Evolutionary conservation across 1,140 invertebrate species (phyloP).

Genomic region (Apis laboriosa): DNA sequence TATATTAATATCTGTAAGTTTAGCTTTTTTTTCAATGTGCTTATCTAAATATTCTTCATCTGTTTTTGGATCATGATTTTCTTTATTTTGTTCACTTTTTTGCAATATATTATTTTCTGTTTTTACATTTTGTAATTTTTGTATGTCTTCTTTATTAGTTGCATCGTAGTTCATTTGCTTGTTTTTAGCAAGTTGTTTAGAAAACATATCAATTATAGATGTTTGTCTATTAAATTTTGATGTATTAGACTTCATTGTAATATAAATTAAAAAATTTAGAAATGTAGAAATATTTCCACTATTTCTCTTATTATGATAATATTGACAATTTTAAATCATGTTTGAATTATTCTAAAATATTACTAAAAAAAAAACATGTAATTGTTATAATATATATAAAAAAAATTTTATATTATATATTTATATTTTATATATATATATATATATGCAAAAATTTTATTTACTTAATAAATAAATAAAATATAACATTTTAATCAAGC

Average conservation of each 20-base stretch:
- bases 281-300: neutral
- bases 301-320: neutral
- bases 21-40: slow-evolving; percentile 39
- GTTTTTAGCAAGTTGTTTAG: slow-evolving; percentile 22
- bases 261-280: neutral
- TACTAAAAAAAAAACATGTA: neutral
- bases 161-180: neutral
- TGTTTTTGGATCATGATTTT: slow-evolving; percentile 33
- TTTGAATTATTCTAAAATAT: neutral
- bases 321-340: neutral
- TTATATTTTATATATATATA: neutral
- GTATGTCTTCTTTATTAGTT: neutral
- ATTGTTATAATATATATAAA: neutral
- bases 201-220: slow-evolving; percentile 26
- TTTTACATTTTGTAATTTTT: neutral
- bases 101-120: neutral
- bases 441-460: no score
- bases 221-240: neutral
- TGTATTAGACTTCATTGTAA: neutral
- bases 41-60: slow-evolving; percentile 19
- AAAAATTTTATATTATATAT: neutral
- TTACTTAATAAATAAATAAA: no score
- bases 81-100: slow-evolving; percentile 21
- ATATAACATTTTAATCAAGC: no score
- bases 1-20: neutral